Percentiles rank a stretch among this genome's conserved stretches.
Evolutionary conservation across 2,888 invertebrate species (phyloP).

Genomic region (Scaptomyza tumidula): DNA sequence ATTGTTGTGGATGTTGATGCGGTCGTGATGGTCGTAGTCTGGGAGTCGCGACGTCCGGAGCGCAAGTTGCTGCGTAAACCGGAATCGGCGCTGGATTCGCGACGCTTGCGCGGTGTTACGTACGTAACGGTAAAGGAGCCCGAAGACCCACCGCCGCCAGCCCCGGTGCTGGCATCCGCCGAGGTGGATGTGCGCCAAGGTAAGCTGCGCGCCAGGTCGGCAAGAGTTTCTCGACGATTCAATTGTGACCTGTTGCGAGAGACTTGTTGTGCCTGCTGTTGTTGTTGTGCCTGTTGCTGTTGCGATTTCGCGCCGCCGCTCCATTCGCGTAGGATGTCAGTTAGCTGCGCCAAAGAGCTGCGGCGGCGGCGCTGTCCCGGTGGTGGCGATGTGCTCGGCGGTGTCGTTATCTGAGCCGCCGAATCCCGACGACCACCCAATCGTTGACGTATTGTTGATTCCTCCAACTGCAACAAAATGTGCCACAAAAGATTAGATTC

Average conservation of each 20-base stretch:
- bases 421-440: constrained; percentile 94
- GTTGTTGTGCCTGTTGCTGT: constrained; percentile 20
- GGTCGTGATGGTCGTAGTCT: constrained; percentile 85
- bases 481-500: too few species aligned
- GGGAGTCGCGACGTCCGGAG: constrained; percentile 89
- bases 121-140: constrained; percentile 41
- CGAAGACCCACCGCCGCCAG: constrained; percentile 65
- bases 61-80: constrained; percentile 92
- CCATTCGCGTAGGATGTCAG: constrained; percentile 95
- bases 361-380: constrained; percentile 89
- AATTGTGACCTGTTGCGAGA: constrained; percentile 87
- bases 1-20: neutral
- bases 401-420: constrained; percentile 95
- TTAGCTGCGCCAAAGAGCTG: constrained; percentile 94
- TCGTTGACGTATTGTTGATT: constrained; percentile 92
- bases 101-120: constrained; percentile 88
- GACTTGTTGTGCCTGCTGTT: constrained; percentile 76
- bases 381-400: constrained; percentile 90
- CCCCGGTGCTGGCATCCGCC: constrained; percentile 84
- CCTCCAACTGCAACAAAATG: constrained; percentile 86
- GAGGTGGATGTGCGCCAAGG: constrained; percentile 90
- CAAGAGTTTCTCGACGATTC: constrained; percentile 93
- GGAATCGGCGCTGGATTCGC: constrained; percentile 94
- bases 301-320: constrained; percentile 88
- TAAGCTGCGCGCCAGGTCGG: constrained; percentile 93